A percentile compares a stretch with the other conserved stretches of the same genome.
Evolutionary conservation across 2,797 vertebrate species (phyloP).

Genomic region (Cyclura pinguis): DNA sequence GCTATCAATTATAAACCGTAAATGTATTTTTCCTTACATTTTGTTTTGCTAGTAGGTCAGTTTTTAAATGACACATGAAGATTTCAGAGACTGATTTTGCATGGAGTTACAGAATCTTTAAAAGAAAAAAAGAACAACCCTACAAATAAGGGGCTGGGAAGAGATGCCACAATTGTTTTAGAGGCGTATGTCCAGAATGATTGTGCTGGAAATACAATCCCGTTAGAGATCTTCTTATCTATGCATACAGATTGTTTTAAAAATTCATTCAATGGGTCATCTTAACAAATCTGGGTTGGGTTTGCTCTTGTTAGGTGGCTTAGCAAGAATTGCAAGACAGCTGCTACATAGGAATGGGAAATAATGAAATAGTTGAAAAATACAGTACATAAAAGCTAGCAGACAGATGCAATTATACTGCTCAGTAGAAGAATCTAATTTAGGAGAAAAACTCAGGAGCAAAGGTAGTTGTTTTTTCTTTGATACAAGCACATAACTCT

Average conservation of each 20-base stretch:
- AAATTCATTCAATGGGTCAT: conserved; percentile 50
- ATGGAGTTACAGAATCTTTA: conserved; percentile 55
- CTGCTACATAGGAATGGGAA: conserved; percentile 44
- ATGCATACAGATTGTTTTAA: conserved; percentile 51
- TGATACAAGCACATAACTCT: conserved; percentile 64
- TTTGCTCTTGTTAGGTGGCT: conserved; percentile 54
- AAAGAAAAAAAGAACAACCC: conserved; percentile 48
- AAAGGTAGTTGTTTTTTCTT: conserved; percentile 57
- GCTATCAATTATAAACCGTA: conserved; percentile 72
- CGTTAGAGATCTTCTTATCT: conserved; percentile 34
- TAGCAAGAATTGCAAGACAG: conserved; percentile 54
- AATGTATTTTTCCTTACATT: conserved; percentile 62
- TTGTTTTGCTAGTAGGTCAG: conserved; percentile 61
- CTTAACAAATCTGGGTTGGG: conserved; percentile 44
- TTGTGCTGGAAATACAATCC: conserved; percentile 43
- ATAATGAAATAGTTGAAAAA: conserved; percentile 53
- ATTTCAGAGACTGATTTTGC: conserved; percentile 58
- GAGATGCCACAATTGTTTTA: conserved; percentile 48
- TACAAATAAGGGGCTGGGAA: conserved; percentile 42
- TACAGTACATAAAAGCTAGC: background rate
- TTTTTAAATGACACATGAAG: conserved; percentile 67
- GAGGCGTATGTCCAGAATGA: conserved; percentile 57
- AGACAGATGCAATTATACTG: background rate
- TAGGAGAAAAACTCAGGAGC: conserved; percentile 32
- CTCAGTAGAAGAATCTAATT: conserved; percentile 56